Evolutionary conservation across 2,797 vertebrate species (phyloP), one percentile per base, ranked within the genome.

Genomic region (Synaphobranchus kaupii): DNA sequence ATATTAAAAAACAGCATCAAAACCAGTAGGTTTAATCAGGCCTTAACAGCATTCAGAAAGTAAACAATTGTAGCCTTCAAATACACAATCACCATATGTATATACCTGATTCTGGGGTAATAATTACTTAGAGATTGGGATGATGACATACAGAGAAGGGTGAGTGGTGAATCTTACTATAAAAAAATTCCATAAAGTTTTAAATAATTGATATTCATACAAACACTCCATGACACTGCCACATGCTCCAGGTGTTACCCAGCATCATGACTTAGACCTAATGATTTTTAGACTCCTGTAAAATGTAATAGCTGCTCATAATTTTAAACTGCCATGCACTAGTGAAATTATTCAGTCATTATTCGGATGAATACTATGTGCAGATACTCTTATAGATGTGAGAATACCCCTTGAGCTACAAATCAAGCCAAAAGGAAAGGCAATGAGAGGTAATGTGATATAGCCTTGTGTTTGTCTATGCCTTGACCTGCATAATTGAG

Each of bases 281-380:
- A n/a, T 2, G 5, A 66, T 66, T 25, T 66, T 66, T 66, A 66
- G n/a, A 66, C n/a, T 66, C 63, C 63, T n/a, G 63, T 28, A 66
- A 66, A 66, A 73, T 73, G 68, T 73, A 73, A 73, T 73, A 73
- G 63, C 63, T 66, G 63, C 28, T 71, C n/a, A 71, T 71, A 2
- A n/a, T 73, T 73, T 73, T 34, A 34, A 66, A 39, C 31, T 34
- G 13, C 68, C 28, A 15, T 13, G 5, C 68, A 31, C 68, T 47
- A 47, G 47, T 78, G 0, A 44, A 17, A 34, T 39, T 76, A 76
- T 76, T 39, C 13, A 76, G 34, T 31, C 34, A 78, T 71, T 31
- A 31, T 71, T 31, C 68, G 47, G 15, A 44, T 34, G 4, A 44
- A 44, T 20, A 81, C 12, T 81, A 20, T 47, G 25, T 47, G 20